Evolutionary conservation across 2,797 vertebrate genomes (phyloP).

Genomic region (Crax fasciolata): DNA sequence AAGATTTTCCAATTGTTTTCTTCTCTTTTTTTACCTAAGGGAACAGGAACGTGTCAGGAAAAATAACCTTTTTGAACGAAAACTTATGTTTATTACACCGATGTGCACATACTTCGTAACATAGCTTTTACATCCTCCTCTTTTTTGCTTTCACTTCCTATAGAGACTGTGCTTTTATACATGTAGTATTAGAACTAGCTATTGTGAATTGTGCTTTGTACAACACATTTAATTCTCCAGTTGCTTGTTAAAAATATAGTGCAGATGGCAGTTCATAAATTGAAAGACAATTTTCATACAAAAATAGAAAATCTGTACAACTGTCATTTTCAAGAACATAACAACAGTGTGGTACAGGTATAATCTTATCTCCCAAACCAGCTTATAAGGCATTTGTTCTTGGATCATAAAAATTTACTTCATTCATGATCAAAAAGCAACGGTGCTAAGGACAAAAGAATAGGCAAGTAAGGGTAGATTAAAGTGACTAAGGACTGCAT

Average conservation of each 20-base stretch:
- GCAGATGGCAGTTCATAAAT: conserved; percentile 18
- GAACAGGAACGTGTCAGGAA: background rate
- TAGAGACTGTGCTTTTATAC: background rate
- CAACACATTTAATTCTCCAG: background rate
- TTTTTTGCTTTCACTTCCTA: conserved; percentile 1
- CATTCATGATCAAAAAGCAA: background rate
- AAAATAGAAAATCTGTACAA: conserved; percentile 11
- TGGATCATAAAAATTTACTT: background rate
- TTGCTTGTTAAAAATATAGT: background rate
- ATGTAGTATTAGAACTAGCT: background rate
- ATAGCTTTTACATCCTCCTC: background rate
- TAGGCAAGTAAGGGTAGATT: background rate
- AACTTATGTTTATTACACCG: background rate
- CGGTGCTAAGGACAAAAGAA: background rate
- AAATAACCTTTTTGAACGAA: background rate
- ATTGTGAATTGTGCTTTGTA: background rate
- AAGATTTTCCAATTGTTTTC: background rate
- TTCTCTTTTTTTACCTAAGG: background rate
- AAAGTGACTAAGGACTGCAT: background rate
- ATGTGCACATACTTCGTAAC: background rate
- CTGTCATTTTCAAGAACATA: conserved; percentile 4
- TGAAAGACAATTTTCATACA: background rate
- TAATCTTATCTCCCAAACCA: background rate
- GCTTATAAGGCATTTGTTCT: background rate
- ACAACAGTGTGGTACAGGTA: background rate